Evolutionary conservation across 2,888 invertebrate species (phyloP).

Genomic region (Zaprionus lineosus): DNA sequence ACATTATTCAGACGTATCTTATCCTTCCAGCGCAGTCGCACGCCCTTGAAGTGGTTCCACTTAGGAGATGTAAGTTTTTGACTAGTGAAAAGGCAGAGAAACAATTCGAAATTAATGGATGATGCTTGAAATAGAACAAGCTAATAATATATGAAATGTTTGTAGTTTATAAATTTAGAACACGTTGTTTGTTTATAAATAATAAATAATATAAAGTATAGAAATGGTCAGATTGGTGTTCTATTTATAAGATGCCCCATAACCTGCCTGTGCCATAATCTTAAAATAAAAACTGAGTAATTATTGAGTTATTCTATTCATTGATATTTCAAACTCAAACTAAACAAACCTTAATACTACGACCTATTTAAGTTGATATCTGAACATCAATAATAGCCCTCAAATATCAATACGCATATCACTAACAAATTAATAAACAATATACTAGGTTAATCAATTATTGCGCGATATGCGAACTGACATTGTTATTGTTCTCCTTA

Average conservation of each 20-base stretch:
- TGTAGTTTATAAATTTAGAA: conserved; percentile 15
- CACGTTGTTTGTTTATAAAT: conserved; percentile 39
- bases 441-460: conserved; percentile 32
- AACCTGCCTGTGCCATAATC: conserved; percentile 45
- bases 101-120: too few species aligned
- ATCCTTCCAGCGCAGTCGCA: conserved; percentile 98
- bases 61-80: conserved; percentile 99
- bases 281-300: conserved; percentile 48
- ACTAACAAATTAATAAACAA: conserved; percentile 35
- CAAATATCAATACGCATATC: conserved; percentile 9
- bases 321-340: too few species aligned
- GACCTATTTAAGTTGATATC: conserved; percentile 30
- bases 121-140: too few species aligned
- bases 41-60: conserved; percentile 99
- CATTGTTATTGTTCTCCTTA: conserved; percentile 14
- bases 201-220: conserved; percentile 24
- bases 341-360: too few species aligned
- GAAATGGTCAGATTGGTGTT: conserved; percentile 36
- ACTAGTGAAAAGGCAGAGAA: conserved; percentile 85
- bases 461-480: conserved; percentile 22
- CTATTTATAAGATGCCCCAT: conserved; percentile 47
- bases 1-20: conserved; percentile 99
- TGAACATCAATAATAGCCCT: conserved; percentile 16
- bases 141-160: neutral
- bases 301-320: neutral